Conservation (phyloP, 2,888 invertebrate genomes). For the Orgyia antiqua region DNA sequence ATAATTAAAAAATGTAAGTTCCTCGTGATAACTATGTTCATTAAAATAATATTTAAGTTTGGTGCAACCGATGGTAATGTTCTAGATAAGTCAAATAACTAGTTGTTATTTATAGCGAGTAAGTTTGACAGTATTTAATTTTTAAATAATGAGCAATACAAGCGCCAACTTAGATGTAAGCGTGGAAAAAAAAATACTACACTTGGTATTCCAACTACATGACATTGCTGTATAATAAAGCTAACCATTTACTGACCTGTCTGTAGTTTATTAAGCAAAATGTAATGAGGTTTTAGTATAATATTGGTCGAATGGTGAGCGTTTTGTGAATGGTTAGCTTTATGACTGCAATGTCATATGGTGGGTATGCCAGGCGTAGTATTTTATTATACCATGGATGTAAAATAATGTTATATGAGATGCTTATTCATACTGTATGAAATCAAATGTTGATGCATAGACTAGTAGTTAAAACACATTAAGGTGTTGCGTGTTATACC, state of each 20-base stretch:
- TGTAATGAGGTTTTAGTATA: too few relatives aligned
- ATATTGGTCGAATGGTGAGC: too few relatives aligned
- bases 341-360: too few relatives aligned
- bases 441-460: conserved; percentile 34
- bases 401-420: conserved; percentile 40
- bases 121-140: conserved; percentile 28
- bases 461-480: conserved; percentile 25
- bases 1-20: conserved; percentile 18
- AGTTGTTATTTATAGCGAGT: conserved; percentile 21
- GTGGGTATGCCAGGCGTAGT: too few relatives aligned
- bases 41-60: conserved; percentile 24
- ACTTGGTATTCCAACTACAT: too few relatives aligned
- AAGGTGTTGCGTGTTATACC: conserved; percentile 42
- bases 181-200: too few relatives aligned
- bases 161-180: conserved; percentile 69
- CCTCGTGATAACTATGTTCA: conserved; percentile 21
- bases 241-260: too few relatives aligned
- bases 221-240: too few relatives aligned
- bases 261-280: too few relatives aligned
- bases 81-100: conserved; percentile 25
- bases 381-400: too few relatives aligned
- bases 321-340: too few relatives aligned
- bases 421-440: conserved; percentile 37
- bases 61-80: conserved; percentile 25
- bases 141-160: conserved; percentile 63